phyloP scores from a whole-genome alignment of 2,113 vertebrate species.

The Morphnarchus princeps region DNA sequence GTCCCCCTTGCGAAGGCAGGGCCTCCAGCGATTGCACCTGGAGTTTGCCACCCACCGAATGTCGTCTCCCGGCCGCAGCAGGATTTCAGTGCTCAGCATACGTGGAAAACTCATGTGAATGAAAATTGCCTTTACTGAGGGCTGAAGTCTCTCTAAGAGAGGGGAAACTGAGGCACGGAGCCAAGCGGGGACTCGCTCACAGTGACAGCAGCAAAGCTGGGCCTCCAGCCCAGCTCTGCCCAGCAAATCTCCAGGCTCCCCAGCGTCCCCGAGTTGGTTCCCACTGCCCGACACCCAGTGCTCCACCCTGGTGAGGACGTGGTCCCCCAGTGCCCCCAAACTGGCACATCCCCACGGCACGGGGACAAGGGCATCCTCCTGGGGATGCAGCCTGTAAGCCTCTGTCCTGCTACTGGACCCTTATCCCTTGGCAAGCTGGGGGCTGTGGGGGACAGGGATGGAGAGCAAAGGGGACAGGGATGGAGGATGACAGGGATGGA shows the following conservation, averaged over 20 bases:
- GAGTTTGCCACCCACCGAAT: not conserved
- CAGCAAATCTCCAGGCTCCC: not conserved
- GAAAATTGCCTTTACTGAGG: not conserved
- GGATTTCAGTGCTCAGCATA: not conserved
- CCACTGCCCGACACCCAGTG: rapidly evolving
- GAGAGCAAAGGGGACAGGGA: not conserved
- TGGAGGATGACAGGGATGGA: not conserved
- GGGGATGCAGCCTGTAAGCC: not conserved
- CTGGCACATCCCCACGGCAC: rapidly evolving
- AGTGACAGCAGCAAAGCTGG: not conserved
- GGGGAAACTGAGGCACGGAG: not conserved
- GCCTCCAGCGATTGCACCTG: rapidly evolving
- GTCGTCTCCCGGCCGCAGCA: rapidly evolving
- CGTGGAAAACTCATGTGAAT: rapidly evolving
- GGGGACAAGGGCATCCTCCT: rapidly evolving
- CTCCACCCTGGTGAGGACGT: rapidly evolving
- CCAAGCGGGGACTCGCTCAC: not conserved
- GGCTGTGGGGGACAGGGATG: not conserved
- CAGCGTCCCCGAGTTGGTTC: rapidly evolving
- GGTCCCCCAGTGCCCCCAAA: not conserved
- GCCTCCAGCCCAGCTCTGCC: not conserved
- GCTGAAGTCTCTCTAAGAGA: not conserved
- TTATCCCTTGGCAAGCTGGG: rapidly evolving
- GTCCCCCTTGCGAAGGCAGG: not conserved
- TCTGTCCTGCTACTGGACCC: not conserved